phyloP scores from a whole-genome alignment of 2,113 vertebrate genomes.

The Physeter macrocephalus region DNA sequence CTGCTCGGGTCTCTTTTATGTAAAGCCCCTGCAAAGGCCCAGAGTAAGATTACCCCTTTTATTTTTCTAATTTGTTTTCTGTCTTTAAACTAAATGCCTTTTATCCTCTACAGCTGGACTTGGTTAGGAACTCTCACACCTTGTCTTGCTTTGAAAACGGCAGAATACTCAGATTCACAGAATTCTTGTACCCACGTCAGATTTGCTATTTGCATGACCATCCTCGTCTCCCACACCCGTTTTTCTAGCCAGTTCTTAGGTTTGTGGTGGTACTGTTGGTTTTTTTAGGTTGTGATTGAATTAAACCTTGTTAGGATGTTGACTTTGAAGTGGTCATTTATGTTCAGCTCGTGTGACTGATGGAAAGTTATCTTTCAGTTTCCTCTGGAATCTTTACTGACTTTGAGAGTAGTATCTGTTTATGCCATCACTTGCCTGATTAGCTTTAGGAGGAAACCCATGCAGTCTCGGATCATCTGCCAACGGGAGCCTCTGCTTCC shows the following conservation, averaged over 20 bases:
- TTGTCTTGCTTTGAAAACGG: not conserved
- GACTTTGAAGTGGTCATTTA: not conserved
- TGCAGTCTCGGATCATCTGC: not conserved
- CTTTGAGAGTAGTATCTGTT: not conserved
- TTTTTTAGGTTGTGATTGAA: not conserved
- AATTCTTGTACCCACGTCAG: not conserved
- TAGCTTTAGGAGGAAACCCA: not conserved
- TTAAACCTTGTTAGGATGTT: constrained; percentile 31
- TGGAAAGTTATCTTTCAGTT: constrained; percentile 25
- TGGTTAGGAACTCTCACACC: not conserved
- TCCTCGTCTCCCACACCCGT: not conserved
- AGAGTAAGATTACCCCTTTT: not conserved
- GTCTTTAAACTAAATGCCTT: not conserved
- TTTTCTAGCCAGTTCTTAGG: not conserved
- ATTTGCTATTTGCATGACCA: not conserved
- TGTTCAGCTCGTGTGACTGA: constrained; percentile 46
- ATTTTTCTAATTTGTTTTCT: not conserved
- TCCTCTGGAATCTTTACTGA: constrained; percentile 26
- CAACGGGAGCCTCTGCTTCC: not conserved
- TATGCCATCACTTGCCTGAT: not conserved
- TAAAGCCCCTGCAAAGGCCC: no score
- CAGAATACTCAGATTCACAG: not conserved
- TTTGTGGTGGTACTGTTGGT: not conserved
- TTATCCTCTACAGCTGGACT: not conserved
- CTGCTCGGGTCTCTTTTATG: not conserved